These are phyloP conservation scores for Globodera ellingtonae DNA, from an alignment of 1,140 invertebrate genomes.

Conservation along the genomic window DNA sequence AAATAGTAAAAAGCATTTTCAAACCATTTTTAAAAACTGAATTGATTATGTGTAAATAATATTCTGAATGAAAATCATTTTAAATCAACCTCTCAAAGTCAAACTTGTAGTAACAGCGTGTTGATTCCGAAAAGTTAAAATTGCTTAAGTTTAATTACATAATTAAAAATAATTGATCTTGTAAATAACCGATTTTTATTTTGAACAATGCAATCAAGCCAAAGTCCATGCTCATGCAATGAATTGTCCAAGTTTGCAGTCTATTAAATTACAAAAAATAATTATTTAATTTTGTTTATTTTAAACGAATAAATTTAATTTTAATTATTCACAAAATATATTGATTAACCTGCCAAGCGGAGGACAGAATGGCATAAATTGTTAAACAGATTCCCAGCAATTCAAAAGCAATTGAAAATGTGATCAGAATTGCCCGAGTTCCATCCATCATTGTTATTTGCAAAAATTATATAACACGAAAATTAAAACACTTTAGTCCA, in stretches of 20 bases:
- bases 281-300: not conserved
- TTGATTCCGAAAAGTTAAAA: not conserved
- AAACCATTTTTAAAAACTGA: too few species aligned
- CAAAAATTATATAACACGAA: not conserved
- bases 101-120: constrained; percentile 3
- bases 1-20: too few species aligned
- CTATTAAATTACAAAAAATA: not conserved
- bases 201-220: constrained; percentile 8
- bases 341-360: not conserved
- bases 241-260: not conserved
- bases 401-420: not conserved
- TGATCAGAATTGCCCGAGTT: not conserved
- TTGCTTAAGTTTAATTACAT: not conserved
- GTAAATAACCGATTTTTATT: not conserved
- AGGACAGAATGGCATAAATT: not conserved
- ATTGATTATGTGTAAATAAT: too few species aligned
- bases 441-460: not conserved
- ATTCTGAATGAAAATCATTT: too few species aligned
- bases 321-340: not conserved
- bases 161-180: not conserved
- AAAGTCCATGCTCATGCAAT: constrained; percentile 7
- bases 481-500: too few species aligned
- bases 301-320: not conserved
- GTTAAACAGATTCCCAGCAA: not conserved
- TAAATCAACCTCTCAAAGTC: not conserved